phyloP scores from a whole-genome alignment of 2,113 vertebrate genomes.

The Hemiscyllium ocellatum region DNA sequence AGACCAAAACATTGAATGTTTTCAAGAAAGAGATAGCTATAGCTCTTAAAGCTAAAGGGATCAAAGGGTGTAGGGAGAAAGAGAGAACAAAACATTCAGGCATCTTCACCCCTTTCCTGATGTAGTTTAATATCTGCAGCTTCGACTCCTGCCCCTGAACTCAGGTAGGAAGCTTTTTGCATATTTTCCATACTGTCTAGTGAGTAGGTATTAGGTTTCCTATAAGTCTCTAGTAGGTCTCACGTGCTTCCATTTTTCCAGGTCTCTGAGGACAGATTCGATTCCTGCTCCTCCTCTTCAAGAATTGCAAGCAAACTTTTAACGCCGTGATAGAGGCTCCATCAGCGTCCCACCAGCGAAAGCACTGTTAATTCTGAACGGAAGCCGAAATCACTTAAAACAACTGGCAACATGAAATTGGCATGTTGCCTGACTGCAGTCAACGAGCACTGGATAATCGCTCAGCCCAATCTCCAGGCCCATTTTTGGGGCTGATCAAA shows the following conservation, averaged over 20 bases:
- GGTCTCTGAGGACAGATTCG: background rate
- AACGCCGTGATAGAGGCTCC: background rate
- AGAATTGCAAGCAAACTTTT: background rate
- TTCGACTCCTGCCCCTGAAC: too few relatives aligned
- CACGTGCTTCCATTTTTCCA: background rate
- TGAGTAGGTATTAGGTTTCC: too few relatives aligned
- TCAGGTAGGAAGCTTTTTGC: too few relatives aligned
- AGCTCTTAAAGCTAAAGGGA: too few relatives aligned
- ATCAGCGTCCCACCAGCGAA: background rate
- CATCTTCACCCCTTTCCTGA: too few relatives aligned
- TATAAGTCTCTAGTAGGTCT: background rate
- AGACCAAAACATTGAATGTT: too few relatives aligned
- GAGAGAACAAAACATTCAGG: too few relatives aligned
- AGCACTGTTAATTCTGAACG: too few relatives aligned
- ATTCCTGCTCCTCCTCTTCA: background rate
- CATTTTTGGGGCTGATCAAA: background rate
- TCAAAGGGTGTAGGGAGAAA: too few relatives aligned
- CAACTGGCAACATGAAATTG: background rate
- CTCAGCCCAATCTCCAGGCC: background rate
- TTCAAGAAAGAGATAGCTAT: too few relatives aligned
- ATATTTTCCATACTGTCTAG: too few relatives aligned
- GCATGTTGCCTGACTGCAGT: background rate
- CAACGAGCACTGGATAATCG: background rate
- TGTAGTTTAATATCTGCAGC: too few relatives aligned
- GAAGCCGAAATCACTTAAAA: background rate